phyloP scores from a whole-genome alignment of 2,888 invertebrate species.

The Linyphia triangularis region DNA sequence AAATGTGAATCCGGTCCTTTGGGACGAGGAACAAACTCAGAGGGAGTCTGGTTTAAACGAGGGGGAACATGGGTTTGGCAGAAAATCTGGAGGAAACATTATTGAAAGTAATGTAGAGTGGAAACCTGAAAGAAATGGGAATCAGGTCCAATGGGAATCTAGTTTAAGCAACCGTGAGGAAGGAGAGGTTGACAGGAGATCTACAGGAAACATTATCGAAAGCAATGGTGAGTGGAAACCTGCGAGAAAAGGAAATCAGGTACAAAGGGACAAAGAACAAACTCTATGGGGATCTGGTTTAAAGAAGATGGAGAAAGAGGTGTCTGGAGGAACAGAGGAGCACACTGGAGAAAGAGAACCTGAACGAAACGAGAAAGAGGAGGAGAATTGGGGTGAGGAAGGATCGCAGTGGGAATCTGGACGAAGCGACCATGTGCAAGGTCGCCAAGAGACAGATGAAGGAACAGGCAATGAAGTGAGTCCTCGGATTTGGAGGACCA shows the following conservation, averaged over 20 bases:
- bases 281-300: too few relatives aligned
- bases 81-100: neutral
- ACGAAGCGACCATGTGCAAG: neutral
- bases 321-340: neutral
- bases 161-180: too few relatives aligned
- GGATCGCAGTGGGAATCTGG: neutral
- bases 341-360: neutral
- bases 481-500: neutral
- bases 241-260: too few relatives aligned
- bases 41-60: neutral
- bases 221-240: too few relatives aligned
- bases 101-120: neutral
- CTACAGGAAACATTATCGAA: too few relatives aligned
- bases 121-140: too few relatives aligned
- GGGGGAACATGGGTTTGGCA: neutral
- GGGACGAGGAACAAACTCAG: neutral
- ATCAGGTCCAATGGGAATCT: too few relatives aligned
- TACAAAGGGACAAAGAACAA: too few relatives aligned
- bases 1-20: neutral
- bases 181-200: too few relatives aligned
- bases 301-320: neutral
- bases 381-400: neutral
- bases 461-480: too few relatives aligned
- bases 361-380: neutral
- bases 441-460: too few relatives aligned